These are phyloP conservation scores for Chalcosyrphus nemorum DNA, from an alignment of 2,888 invertebrate genomes.

Conservation along the genomic window DNA sequence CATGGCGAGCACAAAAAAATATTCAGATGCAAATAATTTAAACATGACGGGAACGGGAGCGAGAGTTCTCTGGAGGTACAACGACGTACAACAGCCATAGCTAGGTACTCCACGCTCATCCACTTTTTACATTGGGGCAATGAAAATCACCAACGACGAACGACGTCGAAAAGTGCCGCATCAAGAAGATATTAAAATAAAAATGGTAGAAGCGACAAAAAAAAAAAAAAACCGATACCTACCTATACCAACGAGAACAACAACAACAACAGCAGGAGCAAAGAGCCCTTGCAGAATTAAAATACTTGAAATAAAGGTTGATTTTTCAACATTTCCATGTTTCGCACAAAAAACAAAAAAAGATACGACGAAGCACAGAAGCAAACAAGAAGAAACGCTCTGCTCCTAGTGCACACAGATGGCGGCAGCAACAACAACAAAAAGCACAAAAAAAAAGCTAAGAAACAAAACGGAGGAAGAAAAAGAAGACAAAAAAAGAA, in stretches of 20 bases:
- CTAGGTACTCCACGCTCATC: constrained; percentile 29
- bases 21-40: constrained; percentile 72
- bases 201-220: constrained; percentile 62
- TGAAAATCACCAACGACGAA: constrained; percentile 60
- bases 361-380: constrained; percentile 14
- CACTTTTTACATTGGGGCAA: constrained; percentile 53
- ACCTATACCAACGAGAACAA: no score
- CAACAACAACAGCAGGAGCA: constrained; percentile 38
- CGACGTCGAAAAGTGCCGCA: constrained; percentile 65
- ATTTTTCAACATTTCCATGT: constrained; percentile 72
- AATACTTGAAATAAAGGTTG: constrained; percentile 71
- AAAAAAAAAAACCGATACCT: not conserved
- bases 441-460: constrained; percentile 40
- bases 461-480: constrained; percentile 44
- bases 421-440: constrained; percentile 34
- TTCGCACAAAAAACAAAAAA: constrained; percentile 31
- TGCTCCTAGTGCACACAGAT: constrained; percentile 62
- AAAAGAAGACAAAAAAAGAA: constrained; percentile 35
- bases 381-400: constrained; percentile 16
- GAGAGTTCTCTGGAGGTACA: constrained; percentile 1
- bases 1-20: constrained; percentile 60
- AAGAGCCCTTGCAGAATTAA: constrained; percentile 67
- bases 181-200: constrained; percentile 73
- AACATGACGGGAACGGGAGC: constrained; percentile 50
- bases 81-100: constrained; percentile 5